phyloP scores from a whole-genome alignment of 2,888 invertebrate species.

The Drosophila melanosoma region DNA sequence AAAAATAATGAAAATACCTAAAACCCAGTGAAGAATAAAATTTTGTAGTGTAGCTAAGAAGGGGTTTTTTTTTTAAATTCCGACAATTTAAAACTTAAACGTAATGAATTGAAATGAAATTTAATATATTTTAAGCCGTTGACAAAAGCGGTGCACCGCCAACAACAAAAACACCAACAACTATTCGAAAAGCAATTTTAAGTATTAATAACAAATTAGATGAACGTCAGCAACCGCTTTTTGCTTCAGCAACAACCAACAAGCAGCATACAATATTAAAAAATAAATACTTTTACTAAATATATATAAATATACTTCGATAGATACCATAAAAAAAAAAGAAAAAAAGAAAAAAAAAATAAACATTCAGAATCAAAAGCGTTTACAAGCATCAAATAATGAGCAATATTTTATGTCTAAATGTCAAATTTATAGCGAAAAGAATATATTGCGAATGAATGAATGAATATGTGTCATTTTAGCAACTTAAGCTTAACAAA shows the following conservation, averaged over 20 bases:
- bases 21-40: slow-evolving; percentile 70
- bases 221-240: slow-evolving; percentile 63
- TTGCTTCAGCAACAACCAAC: slow-evolving; percentile 65
- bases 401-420: slow-evolving; percentile 79
- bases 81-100: slow-evolving; percentile 44
- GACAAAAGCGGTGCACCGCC: slow-evolving; percentile 17
- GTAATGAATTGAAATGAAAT: slow-evolving; percentile 17
- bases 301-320: slow-evolving; percentile 41
- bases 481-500: slow-evolving; percentile 57
- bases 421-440: slow-evolving; percentile 70
- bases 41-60: slow-evolving; percentile 76
- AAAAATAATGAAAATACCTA: slow-evolving; percentile 21
- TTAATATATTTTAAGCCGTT: slow-evolving; percentile 44
- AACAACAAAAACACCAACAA: slow-evolving; percentile 32
- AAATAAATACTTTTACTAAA: slow-evolving; percentile 27
- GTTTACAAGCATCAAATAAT: slow-evolving; percentile 68
- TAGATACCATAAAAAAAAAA: slow-evolving; percentile 4
- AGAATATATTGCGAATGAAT: slow-evolving; percentile 24
- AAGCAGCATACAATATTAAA: slow-evolving; percentile 36
- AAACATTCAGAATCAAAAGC: slow-evolving; percentile 68
- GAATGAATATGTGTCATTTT: slow-evolving; percentile 69
- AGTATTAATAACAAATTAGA: slow-evolving; percentile 73
- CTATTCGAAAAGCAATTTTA: slow-evolving; percentile 77
- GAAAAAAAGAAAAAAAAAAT: not conserved
- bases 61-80: slow-evolving; percentile 63